Percentiles rank a stretch among this genome's conserved stretches.
phyloP scores from a whole-genome alignment of 2,888 invertebrate genomes.

The Meghimatium bilineatum region DNA sequence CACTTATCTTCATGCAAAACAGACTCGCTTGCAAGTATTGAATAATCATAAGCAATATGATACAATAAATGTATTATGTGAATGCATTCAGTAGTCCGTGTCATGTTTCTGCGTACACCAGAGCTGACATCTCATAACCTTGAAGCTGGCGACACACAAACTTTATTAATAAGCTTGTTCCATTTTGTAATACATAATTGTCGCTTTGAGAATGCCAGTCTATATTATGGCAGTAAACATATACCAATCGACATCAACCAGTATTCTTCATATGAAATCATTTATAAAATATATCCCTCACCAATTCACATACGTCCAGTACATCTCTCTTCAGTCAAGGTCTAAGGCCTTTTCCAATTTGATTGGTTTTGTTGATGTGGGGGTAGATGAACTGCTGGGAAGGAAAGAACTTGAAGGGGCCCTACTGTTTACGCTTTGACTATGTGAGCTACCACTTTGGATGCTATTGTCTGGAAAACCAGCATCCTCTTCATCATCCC shows the following conservation, averaged over 20 bases:
- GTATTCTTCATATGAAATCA: background rate
- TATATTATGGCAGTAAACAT: background rate
- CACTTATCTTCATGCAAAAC: background rate
- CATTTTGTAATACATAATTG: background rate
- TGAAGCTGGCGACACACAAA: background rate
- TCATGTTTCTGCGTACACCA: background rate
- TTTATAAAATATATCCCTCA: background rate
- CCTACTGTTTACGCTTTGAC: background rate
- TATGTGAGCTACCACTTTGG: constrained; percentile 15
- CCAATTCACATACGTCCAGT: background rate
- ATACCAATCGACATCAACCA: background rate
- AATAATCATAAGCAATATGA: background rate
- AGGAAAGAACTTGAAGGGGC: constrained; percentile 15
- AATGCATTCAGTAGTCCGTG: background rate
- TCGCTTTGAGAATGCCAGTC: background rate
- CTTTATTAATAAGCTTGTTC: background rate
- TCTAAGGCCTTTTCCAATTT: constrained; percentile 48
- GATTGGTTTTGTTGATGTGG: constrained; percentile 27
- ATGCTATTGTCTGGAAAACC: constrained; percentile 10
- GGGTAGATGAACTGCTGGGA: constrained; percentile 15
- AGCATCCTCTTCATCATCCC: constrained; percentile 57
- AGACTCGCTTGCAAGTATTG: background rate
- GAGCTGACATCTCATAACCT: background rate
- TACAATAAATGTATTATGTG: background rate
- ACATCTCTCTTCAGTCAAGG: constrained; percentile 40